A percentile compares a stretch with the other conserved stretches of the same genome.
Conservation (phyloP, 2,797 vertebrate species). For the Sebastes nivosus region DNA sequence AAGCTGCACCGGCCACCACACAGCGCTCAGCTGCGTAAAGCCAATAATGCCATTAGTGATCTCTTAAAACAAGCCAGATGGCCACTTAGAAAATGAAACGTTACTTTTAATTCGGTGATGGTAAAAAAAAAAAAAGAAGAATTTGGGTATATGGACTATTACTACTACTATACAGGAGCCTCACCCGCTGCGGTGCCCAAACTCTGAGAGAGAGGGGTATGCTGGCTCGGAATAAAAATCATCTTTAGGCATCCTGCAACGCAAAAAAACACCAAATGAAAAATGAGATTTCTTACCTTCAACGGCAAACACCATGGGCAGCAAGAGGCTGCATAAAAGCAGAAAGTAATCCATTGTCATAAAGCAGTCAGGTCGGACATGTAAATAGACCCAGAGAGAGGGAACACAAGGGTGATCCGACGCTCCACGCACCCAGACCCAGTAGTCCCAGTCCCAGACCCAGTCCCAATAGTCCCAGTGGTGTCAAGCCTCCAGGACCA, state of each 20-base stretch:
- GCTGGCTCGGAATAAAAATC: constrained; percentile 16
- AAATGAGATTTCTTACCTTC: constrained; percentile 81
- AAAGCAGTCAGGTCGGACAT: constrained; percentile 80
- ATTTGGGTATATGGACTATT: not conserved
- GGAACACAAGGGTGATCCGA: constrained; percentile 69
- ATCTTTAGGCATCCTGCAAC: constrained; percentile 1
- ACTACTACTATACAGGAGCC: not conserved
- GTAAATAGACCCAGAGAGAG: constrained; percentile 75
- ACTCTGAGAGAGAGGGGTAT: not conserved
- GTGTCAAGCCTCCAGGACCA: constrained; percentile 69
- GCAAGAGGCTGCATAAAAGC: constrained; percentile 83
- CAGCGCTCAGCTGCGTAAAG: constrained; percentile 41
- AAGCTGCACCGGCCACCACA: constrained; percentile 7
- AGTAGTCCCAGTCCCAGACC: constrained; percentile 55
- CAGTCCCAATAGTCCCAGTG: constrained; percentile 51
- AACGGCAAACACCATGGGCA: constrained; percentile 79
- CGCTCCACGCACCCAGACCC: constrained; percentile 65
- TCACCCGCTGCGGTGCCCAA: constrained; percentile 18
- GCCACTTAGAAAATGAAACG: constrained; percentile 13
- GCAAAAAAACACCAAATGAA: not conserved
- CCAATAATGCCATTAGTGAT: constrained; percentile 36
- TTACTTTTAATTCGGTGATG: not conserved
- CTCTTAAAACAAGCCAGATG: constrained; percentile 32
- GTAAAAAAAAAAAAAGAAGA: not conserved
- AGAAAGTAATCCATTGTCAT: constrained; percentile 89